Evolutionary conservation across 2,113 vertebrate genomes (phyloP), one percentile per base, ranked within the genome.

Genomic region (Pholis gunnellus): DNA sequence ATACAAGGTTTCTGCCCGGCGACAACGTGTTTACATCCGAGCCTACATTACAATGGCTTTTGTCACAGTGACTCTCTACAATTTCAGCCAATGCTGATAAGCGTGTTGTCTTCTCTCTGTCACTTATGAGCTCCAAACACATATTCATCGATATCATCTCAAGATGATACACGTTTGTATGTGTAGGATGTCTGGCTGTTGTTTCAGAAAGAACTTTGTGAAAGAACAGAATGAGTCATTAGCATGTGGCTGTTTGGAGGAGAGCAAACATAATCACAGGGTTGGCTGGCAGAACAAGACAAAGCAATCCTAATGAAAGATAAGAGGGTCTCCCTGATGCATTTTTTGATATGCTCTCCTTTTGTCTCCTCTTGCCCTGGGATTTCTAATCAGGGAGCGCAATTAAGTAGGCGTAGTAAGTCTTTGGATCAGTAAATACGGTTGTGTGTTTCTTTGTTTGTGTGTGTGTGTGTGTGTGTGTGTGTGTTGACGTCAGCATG

Each of bases 351-450:
- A 44, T 42, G 59, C 61, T 46, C 69, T 74, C 70, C 54, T 77
- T 85, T 87, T 89, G 83, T 93, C 65, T 90, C 56, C 46, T 63
- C 63, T 70, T 69, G 70, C 81, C 78, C 89, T 68, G 80, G 77
- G 83, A 88, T 87, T 89, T 86, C 88, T 83, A 79, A 88, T 74
- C 63, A 90, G 78, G 86, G 81, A 91, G 83, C 83, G 67, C 77
- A 87, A 92, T 89, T 91, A 91, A 84, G 89, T 71, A 78, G 91
- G 93, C 72, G 83, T 91, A 85, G 65, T 77, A 84, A 91, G 78
- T 91, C 88, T 91, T 82, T 57, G 80, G 82, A 89, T 93, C 31
- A 70, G 78, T 93, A 87, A 93, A 93, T 90, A 88, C 74, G 7
- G 20, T 36, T 54, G 82, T 60, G 71, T 48, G 72, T 85, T 87